These are phyloP conservation scores for Cherax destructor DNA, from an alignment of 1,140 invertebrate species.

Conservation along the genomic window DNA sequence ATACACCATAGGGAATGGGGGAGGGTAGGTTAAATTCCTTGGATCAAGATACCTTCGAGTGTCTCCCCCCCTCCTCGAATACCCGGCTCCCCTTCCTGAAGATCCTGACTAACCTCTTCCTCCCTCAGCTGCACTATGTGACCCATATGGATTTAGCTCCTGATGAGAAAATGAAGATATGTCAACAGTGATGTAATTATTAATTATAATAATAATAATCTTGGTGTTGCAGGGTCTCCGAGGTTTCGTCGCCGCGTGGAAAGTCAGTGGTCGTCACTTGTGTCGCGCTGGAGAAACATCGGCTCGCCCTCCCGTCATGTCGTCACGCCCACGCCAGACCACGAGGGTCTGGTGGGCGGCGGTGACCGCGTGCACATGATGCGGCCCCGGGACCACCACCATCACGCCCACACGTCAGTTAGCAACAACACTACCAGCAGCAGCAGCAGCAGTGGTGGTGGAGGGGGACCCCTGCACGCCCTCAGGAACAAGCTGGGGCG, in stretches of 20 bases:
- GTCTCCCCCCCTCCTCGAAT: no score
- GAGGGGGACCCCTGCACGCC: conserved; percentile 49
- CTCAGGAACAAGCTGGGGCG: conserved; percentile 52
- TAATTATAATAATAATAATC: neutral
- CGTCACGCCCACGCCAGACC: conserved; percentile 63
- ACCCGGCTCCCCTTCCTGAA: neutral
- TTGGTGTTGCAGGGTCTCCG: conserved; percentile 55
- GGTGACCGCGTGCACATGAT: conserved; percentile 38
- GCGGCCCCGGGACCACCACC: conserved; percentile 36
- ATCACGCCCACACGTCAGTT: neutral
- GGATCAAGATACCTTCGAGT: no score
- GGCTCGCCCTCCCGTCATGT: conserved; percentile 58
- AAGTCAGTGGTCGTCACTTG: conserved; percentile 68
- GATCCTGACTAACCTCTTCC: neutral
- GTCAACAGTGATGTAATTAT: no score
- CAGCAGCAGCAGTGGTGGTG: conserved; percentile 50
- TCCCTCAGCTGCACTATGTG: neutral
- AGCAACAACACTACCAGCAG: neutral
- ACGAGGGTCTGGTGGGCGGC: conserved; percentile 60
- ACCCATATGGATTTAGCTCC: neutral
- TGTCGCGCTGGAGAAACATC: conserved; percentile 62
- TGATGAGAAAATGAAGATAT: no score
- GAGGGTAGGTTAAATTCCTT: no score
- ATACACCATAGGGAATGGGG: no score
- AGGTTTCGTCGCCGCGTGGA: conserved; percentile 68